Percentiles rank a stretch among this genome's conserved stretches.
These are phyloP conservation scores for Strigops habroptila DNA, from an alignment of 2,113 vertebrate genomes.

Conservation along the genomic window DNA sequence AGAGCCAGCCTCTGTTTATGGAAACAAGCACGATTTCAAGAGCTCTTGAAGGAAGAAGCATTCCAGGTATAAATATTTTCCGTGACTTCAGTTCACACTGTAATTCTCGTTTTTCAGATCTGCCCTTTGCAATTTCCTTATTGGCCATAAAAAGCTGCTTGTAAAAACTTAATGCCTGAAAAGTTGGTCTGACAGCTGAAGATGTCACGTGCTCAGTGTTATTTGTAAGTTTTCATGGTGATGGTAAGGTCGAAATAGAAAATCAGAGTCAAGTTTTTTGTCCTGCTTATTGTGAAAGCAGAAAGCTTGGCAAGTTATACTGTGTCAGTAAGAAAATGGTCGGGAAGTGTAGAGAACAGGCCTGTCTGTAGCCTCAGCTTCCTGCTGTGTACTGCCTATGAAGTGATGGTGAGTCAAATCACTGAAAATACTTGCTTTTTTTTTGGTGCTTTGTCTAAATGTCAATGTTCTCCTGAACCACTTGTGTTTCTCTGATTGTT, in stretches of 20 bases:
- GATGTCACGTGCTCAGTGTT: neutral
- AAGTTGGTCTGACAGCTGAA: neutral
- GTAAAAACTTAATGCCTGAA: neutral
- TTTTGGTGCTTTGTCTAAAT: neutral
- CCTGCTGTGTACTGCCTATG: neutral
- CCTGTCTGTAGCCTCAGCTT: neutral
- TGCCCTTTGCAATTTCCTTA: neutral
- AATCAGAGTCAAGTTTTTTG: neutral
- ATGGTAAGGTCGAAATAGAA: neutral
- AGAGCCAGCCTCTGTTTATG: constrained; percentile 76
- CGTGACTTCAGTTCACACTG: neutral
- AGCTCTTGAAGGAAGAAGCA: constrained; percentile 50
- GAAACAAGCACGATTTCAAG: constrained; percentile 71
- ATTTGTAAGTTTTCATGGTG: neutral
- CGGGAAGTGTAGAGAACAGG: neutral
- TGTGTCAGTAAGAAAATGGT: neutral
- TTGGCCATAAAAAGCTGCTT: neutral
- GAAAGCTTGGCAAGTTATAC: neutral
- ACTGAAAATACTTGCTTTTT: neutral
- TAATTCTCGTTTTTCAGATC: neutral
- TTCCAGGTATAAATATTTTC: constrained; percentile 66
- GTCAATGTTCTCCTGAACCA: neutral
- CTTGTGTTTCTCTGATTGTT: neutral
- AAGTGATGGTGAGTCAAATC: neutral
- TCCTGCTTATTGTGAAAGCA: neutral